phyloP scores from a whole-genome alignment of 1,140 invertebrate species.

The Drosophila ogumai region DNA sequence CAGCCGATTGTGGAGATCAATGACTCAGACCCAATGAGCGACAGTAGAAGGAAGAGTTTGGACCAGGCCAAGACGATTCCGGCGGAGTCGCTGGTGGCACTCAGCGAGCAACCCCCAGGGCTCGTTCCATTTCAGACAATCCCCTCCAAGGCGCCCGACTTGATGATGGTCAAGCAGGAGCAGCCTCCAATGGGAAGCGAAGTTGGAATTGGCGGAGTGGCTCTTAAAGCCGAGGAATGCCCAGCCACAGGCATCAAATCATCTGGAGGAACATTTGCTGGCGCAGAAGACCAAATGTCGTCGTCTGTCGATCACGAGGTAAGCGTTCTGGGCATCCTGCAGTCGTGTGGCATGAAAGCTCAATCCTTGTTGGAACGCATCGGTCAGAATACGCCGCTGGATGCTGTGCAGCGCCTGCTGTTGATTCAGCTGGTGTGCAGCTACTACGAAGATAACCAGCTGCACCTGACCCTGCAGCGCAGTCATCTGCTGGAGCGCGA shows the following conservation, averaged over 20 bases:
- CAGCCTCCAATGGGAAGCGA: background rate
- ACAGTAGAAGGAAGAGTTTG: conserved; percentile 20
- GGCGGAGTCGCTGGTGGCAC: conserved; percentile 55
- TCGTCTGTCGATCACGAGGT: conserved; percentile 41
- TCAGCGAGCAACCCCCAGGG: conserved; percentile 28
- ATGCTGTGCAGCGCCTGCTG: conserved; percentile 59
- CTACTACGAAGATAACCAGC: conserved; percentile 73
- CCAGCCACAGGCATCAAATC: background rate
- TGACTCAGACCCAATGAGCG: background rate
- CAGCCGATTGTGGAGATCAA: conserved; percentile 8
- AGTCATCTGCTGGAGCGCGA: conserved; percentile 75
- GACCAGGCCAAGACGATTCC: conserved; percentile 31
- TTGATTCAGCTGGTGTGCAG: conserved; percentile 74
- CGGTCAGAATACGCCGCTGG: conserved; percentile 55
- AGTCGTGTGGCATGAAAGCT: conserved; percentile 52
- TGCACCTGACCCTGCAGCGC: conserved; percentile 71
- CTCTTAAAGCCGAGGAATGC: background rate
- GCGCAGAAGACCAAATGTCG: conserved; percentile 8
- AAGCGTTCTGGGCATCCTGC: conserved; percentile 63
- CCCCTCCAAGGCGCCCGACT: background rate
- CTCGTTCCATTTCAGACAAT: conserved; percentile 35
- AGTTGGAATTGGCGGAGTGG: background rate
- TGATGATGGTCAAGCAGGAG: conserved; percentile 50
- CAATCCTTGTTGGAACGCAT: conserved; percentile 55
- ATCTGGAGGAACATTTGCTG: conserved; percentile 19